Evolutionary conservation across 2,888 invertebrate species (phyloP).

Genomic region (Drosophila helvetica): DNA sequence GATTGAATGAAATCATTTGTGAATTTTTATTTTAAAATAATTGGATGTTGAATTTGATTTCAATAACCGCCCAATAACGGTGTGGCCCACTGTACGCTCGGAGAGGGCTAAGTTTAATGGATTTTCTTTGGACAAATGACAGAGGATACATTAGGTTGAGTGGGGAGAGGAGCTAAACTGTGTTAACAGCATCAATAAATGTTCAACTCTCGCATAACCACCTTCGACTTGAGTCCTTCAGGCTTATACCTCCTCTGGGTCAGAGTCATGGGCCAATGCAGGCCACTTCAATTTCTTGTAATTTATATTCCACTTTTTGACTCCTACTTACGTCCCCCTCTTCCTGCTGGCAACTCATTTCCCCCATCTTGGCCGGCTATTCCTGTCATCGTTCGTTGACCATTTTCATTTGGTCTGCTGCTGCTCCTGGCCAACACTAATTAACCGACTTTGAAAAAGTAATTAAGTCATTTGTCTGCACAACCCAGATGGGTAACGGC

Average conservation of each 20-base stretch:
- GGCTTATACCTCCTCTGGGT: background rate
- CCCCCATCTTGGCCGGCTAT: slow-evolving; percentile 9
- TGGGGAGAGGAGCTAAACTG: slow-evolving; percentile 3
- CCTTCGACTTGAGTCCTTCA: background rate
- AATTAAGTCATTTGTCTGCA: slow-evolving; percentile 77
- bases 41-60: slow-evolving; percentile 6
- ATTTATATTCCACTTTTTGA: slow-evolving; percentile 43
- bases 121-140: slow-evolving; percentile 17
- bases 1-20: slow-evolving; percentile 1
- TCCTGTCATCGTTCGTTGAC: slow-evolving; percentile 43
- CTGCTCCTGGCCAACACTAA: slow-evolving; percentile 64
- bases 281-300: slow-evolving; percentile 41
- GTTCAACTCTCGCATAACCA: background rate
- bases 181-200: slow-evolving; percentile 41
- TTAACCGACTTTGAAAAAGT: slow-evolving; percentile 79
- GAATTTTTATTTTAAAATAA: slow-evolving; percentile 12
- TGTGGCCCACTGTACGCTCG: slow-evolving; percentile 16
- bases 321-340: background rate
- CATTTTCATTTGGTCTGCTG: slow-evolving; percentile 41
- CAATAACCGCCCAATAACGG: background rate
- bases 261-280: too few relatives aligned
- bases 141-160: slow-evolving; percentile 13
- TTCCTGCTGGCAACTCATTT: background rate
- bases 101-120: slow-evolving; percentile 8
- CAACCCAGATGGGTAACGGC: slow-evolving; percentile 65